These are phyloP conservation scores for Macrotis lagotis DNA, from an alignment of 2,113 vertebrate species.

Conservation along the genomic window DNA sequence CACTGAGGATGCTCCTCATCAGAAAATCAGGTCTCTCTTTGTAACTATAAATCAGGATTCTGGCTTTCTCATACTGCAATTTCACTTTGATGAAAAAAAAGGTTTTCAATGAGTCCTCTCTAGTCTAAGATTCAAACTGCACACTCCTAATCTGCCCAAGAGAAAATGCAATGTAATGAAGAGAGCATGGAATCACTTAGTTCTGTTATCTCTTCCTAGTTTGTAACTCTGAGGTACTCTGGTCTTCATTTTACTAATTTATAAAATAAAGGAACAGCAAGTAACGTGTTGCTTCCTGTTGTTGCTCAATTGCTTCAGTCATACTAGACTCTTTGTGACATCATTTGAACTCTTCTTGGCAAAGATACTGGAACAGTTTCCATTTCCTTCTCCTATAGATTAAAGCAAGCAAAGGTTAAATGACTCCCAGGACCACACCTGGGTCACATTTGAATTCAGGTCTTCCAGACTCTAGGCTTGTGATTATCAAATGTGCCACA, in stretches of 20 bases:
- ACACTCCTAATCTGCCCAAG: neutral
- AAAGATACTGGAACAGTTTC: neutral
- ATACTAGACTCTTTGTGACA: too few relatives aligned
- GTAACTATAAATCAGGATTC: too few relatives aligned
- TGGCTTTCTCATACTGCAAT: neutral
- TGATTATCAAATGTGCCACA: neutral
- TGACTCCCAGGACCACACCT: conserved; percentile 3
- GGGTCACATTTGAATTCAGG: conserved; percentile 10
- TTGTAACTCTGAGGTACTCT: neutral
- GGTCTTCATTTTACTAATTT: neutral
- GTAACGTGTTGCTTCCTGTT: neutral
- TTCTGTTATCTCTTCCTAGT: neutral
- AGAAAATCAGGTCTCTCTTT: neutral
- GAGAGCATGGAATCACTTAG: neutral
- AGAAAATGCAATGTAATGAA: neutral
- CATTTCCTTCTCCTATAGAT: conserved; percentile 18
- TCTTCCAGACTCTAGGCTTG: neutral
- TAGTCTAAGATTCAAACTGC: neutral
- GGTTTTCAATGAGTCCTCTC: neutral
- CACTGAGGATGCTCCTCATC: conserved; percentile 42
- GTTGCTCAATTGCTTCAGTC: neutral
- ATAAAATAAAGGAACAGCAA: neutral
- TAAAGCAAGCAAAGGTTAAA: conserved; percentile 1
- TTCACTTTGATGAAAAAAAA: neutral
- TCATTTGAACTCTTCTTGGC: too few relatives aligned